Evolutionary conservation across 2,797 vertebrate genomes (phyloP).

Genomic region (Brachyalestes nurse): DNA sequence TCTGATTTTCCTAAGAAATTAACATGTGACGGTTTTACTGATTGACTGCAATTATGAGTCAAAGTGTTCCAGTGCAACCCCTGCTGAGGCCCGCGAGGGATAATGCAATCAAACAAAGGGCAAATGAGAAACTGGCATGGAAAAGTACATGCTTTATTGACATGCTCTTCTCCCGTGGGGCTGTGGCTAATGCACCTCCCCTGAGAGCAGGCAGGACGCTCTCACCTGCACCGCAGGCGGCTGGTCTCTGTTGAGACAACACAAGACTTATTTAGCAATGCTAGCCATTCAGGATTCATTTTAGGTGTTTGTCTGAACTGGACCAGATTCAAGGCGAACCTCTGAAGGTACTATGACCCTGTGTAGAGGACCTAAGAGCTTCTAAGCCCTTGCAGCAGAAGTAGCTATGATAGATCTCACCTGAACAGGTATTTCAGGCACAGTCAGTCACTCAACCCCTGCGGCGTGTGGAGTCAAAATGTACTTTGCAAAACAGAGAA

Average conservation of each 20-base stretch:
- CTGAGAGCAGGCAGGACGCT: constrained; percentile 24
- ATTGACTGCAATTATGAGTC: constrained; percentile 25
- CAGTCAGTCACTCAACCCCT: not conserved
- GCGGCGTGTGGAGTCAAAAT: not conserved
- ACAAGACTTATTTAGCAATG: not conserved
- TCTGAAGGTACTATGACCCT: not conserved
- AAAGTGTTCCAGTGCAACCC: constrained; percentile 14
- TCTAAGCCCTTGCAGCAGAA: not conserved
- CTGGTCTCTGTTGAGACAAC: constrained; percentile 35
- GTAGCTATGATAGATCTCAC: not conserved
- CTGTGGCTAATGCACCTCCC: constrained; percentile 28
- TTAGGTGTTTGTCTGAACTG: not conserved
- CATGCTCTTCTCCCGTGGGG: constrained; percentile 23
- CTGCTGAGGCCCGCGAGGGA: constrained; percentile 1
- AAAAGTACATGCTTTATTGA: constrained; percentile 21
- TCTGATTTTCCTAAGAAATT: constrained; percentile 19
- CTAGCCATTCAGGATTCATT: not conserved
- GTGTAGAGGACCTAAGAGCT: not conserved
- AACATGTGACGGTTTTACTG: not conserved
- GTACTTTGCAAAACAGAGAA: not conserved
- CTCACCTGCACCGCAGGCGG: constrained; percentile 28
- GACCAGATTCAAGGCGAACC: not conserved
- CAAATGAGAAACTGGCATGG: constrained; percentile 16
- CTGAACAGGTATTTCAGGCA: not conserved
- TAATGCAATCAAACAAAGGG: constrained; percentile 38